These are phyloP conservation scores for Polymixis lichenea DNA, from an alignment of 2,888 invertebrate species.

Conservation along the genomic window DNA sequence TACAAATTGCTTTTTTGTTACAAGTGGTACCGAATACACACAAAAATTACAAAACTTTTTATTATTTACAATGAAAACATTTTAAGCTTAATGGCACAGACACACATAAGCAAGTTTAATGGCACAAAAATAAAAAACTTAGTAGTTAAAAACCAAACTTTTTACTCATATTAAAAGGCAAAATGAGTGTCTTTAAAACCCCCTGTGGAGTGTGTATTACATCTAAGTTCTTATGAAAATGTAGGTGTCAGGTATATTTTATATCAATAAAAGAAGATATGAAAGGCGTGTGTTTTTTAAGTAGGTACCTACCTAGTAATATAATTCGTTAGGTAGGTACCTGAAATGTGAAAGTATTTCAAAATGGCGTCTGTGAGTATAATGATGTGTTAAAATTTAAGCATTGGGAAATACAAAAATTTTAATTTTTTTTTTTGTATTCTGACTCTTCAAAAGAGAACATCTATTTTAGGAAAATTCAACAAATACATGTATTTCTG, in stretches of 20 bases:
- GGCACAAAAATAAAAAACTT: no score
- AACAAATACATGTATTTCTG: neutral
- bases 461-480: neutral
- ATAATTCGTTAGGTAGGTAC: neutral
- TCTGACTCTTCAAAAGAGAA: neutral
- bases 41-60: no score
- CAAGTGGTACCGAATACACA: no score
- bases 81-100: no score
- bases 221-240: neutral
- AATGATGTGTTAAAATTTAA: neutral
- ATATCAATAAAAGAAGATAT: neutral
- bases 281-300: neutral
- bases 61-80: neutral
- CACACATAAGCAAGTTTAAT: no score
- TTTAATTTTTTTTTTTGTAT: neutral
- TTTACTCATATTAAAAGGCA: no score
- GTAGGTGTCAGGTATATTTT: neutral
- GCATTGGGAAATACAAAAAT: neutral
- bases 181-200: no score
- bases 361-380: neutral
- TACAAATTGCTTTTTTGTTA: no score
- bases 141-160: no score
- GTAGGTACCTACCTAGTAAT: no score
- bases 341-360: neutral
- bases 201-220: no score